Base-by-base conservation (phyloP, 2,888 invertebrate genomes). In the Lucinisca nassula region DNA sequence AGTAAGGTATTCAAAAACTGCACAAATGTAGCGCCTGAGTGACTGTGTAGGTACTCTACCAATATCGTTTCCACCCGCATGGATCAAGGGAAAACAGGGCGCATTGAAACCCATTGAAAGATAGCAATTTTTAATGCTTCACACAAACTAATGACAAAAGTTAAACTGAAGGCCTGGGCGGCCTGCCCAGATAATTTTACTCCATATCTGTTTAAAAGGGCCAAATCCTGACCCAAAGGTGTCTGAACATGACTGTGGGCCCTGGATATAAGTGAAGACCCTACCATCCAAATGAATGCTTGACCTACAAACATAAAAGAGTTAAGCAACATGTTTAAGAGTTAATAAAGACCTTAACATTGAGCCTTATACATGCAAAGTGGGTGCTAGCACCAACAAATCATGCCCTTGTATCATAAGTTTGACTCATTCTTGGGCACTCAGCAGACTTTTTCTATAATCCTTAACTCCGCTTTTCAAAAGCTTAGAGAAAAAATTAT, bases 251-350 rank as follows among this genome's bases (percentile, higher is more conserved):
- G 67, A 4, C 17, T 61, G 27, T 30, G 30, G 30, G 61, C 61
- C 61, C 30, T 61, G 61, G 30, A 3, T 35, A 35, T 67, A 35
- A 35, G 35, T 3, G 67, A 67, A n/a, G 35, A 67, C 4, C 67
- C 67, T 24, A 67, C 35, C 67, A 67, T 67, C 67, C 35, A 67
- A 6, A 67, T 67, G 67, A 67, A 32, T 67, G 67, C 67, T 67
- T 67, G 67, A 67, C 67, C 67, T 67, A 67, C 32, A 67, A 67
- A 58, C 3, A 2, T 58, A 24, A 58, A 58, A 58, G 40, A 14
- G 8, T 40, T 40, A 14, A 40, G n/a, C 40, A 40, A 10, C 40
- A 40, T 8, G 8, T 40, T 40, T 40, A 40, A 14, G n/a, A n/a
- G n/a, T n/a, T n/a, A n/a, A n/a, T n/a, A 40, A 40, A 40, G 40